A percentile compares a stretch with the other conserved stretches of the same genome.
phyloP scores from a whole-genome alignment of 2,113 vertebrate species.

The Odontophorus gujanensis region DNA sequence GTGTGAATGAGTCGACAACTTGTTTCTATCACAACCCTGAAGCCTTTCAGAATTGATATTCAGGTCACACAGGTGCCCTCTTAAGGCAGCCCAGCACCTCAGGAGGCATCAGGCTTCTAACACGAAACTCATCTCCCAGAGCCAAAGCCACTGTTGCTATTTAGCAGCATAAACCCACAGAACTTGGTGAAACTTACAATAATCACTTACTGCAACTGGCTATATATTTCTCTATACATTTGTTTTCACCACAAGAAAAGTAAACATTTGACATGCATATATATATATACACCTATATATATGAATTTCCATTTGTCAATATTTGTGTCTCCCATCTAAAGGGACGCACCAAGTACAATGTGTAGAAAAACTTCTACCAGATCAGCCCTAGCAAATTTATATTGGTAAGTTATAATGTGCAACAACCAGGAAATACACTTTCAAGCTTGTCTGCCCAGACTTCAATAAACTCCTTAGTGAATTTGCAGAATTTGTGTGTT shows the following conservation, averaged over 20 bases:
- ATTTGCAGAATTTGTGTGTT: slow-evolving; percentile 28
- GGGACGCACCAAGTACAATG: background rate
- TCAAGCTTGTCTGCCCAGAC: slow-evolving; percentile 39
- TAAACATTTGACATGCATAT: background rate
- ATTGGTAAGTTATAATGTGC: background rate
- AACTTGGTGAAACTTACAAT: background rate
- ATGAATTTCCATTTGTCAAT: background rate
- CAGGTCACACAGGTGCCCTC: background rate
- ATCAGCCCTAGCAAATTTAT: slow-evolving; percentile 3
- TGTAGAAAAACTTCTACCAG: background rate
- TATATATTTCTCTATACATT: background rate
- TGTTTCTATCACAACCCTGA: background rate
- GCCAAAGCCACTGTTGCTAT: background rate
- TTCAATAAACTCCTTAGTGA: slow-evolving; percentile 46
- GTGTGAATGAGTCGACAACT: background rate
- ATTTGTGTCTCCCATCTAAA: background rate
- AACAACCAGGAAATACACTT: slow-evolving; percentile 40
- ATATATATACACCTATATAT: background rate
- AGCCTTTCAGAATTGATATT: background rate
- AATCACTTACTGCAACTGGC: background rate
- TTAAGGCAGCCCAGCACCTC: background rate
- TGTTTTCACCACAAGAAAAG: background rate
- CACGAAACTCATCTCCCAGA: background rate
- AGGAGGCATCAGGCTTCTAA: background rate
- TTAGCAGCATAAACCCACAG: background rate